Percentiles rank a stretch among this genome's conserved stretches.
Evolutionary conservation across 2,797 vertebrate genomes (phyloP).

Genomic region (Cossypha polioptera): DNA sequence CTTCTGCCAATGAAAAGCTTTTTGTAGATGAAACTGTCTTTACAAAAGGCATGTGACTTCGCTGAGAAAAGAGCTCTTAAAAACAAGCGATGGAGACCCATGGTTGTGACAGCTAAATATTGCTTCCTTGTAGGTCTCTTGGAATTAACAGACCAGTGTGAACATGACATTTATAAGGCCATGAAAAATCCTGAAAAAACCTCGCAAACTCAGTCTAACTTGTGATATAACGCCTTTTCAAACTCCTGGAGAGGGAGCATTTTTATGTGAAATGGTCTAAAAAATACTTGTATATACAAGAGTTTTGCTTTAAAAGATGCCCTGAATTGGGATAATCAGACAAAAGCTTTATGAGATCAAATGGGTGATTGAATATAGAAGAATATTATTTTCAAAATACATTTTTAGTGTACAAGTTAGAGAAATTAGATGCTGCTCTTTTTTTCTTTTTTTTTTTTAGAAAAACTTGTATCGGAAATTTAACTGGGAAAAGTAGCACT

Average conservation of each 20-base stretch:
- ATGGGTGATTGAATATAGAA: not conserved
- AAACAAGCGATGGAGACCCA: rapidly evolving
- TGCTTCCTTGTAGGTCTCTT: not conserved
- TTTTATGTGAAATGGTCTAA: not conserved
- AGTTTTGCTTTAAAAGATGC: not conserved
- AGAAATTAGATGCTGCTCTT: not conserved
- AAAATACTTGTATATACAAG: not conserved
- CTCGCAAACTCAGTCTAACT: not conserved
- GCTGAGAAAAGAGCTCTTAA: not conserved
- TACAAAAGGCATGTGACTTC: not conserved
- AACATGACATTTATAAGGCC: not conserved
- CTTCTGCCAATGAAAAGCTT: not conserved
- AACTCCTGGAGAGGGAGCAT: not conserved
- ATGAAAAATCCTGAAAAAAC: not conserved
- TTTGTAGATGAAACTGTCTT: not conserved
- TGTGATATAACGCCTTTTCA: not conserved
- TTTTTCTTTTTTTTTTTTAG: not conserved
- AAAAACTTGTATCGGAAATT: not conserved
- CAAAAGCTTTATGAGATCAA: not conserved
- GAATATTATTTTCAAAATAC: not conserved
- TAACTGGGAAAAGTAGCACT: not conserved
- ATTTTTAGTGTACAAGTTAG: not conserved
- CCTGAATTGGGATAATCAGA: not conserved
- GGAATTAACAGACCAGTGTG: not conserved
- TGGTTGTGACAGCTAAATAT: not conserved